Evolutionary conservation across 2,797 vertebrate species (phyloP).

Genomic region (Loriculus beryllinus): DNA sequence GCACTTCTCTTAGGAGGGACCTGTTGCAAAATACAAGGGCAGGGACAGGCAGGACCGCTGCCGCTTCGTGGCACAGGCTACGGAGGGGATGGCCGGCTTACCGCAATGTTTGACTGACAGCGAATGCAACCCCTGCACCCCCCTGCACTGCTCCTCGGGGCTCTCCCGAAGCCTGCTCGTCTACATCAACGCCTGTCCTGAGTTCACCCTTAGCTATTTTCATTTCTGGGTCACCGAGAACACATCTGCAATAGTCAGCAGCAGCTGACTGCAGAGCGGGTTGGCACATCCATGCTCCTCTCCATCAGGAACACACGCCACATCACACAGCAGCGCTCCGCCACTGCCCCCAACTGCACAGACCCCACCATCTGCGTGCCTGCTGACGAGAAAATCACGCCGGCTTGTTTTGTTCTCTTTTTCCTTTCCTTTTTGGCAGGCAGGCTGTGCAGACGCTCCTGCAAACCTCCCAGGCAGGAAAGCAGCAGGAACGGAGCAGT

Average conservation of each 20-base stretch:
- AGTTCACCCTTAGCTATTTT: not conserved
- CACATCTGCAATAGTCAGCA: not conserved
- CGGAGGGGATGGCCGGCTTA: not conserved
- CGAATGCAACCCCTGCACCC: not conserved
- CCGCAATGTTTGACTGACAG: accelerated
- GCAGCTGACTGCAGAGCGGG: not conserved
- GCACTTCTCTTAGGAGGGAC: not conserved
- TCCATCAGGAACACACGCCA: not conserved
- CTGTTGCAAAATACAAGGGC: not conserved
- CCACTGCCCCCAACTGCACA: not conserved
- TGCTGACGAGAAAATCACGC: not conserved
- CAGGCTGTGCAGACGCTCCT: not conserved
- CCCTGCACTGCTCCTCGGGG: not conserved
- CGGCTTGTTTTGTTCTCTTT: too few relatives aligned
- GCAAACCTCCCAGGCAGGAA: not conserved
- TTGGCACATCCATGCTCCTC: not conserved
- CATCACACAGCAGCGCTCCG: not conserved
- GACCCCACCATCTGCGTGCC: not conserved
- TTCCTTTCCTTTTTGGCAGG: not conserved
- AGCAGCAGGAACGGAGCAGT: not conserved
- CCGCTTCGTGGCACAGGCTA: not conserved
- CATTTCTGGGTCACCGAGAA: not conserved
- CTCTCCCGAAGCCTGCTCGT: not conserved
- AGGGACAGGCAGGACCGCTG: not conserved
- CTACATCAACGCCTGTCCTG: not conserved